Evolutionary conservation across 2,888 invertebrate species (phyloP), one percentile per base, ranked within the genome.

Genomic region (Sericinus montela): DNA sequence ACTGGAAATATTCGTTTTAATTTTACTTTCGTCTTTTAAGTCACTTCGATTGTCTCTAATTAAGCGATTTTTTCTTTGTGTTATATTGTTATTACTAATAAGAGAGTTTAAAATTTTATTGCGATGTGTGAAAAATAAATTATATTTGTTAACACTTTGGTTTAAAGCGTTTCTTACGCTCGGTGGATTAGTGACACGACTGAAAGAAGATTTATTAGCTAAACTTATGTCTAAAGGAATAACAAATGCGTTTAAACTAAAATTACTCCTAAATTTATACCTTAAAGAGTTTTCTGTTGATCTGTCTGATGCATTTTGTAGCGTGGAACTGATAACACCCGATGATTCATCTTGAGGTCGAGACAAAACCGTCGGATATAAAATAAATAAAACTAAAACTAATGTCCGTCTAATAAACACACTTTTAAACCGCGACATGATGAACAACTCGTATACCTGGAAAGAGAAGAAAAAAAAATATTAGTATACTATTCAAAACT

Each of bases 401-500:
- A 88, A 69, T 71, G 85, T 87, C 86, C 86, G 84, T 60, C 75
- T 78, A 65, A 62, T 64, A 75, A 73, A 73, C 68, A 70, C 78
- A 80, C 77, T 76, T 79, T 83, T 86, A 67, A 78, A 71, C 60
- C 82, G 73, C 75, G 83, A 70, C 88, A 88, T 88, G 37, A 46
- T 79, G 61, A 38, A 56, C 59, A 53, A 55, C 65, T 57, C 67
- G 63, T 61, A 54, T 53, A 86, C 83, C 88, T 88, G 88, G 11
- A 79, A 87, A 69, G 30, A 72, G 59, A 51, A 58, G 68, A 71
- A 55, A 30, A n/a, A 19, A 19, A 3, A 19, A 19, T n/a, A n/a
- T 19, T 19, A 19, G 19, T 3, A 29, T 0, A 0, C n/a, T 4
- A n/a, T n/a, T 29, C n/a, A 29, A 29, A 29, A n/a, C n/a, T n/a